These are phyloP conservation scores for Halcyon senegalensis DNA, from an alignment of 2,113 vertebrate species.

Conservation along the genomic window DNA sequence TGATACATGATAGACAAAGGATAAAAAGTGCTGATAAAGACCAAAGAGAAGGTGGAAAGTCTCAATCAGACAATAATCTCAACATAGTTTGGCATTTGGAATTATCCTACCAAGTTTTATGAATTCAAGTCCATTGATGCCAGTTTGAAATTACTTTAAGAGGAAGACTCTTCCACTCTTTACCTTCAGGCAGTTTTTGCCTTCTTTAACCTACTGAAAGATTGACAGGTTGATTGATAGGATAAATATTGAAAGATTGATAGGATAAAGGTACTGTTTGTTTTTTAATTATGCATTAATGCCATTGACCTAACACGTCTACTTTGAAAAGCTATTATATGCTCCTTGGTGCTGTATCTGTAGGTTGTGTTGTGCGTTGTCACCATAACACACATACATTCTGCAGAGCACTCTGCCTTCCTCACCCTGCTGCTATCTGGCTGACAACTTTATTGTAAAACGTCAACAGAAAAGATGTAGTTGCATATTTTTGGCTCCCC, in stretches of 20 bases:
- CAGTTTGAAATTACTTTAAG: not conserved
- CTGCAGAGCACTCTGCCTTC: not conserved
- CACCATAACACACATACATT: not conserved
- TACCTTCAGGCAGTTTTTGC: not conserved
- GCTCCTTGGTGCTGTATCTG: not conserved
- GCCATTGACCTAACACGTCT: not conserved
- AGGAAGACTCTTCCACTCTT: not conserved
- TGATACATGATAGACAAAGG: not conserved
- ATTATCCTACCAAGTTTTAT: not conserved
- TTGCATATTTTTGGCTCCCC: not conserved
- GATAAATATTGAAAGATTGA: not conserved
- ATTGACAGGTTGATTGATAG: not conserved
- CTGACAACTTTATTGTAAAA: slow-evolving; percentile 39
- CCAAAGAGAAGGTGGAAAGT: not conserved
- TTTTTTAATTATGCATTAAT: not conserved
- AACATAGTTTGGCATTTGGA: not conserved
- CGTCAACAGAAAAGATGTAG: slow-evolving; percentile 11
- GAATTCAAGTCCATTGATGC: not conserved
- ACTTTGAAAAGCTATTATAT: not conserved
- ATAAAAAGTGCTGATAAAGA: not conserved
- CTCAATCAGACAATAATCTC: not conserved
- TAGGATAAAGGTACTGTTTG: not conserved
- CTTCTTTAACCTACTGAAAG: not conserved
- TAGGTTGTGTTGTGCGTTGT: not conserved
- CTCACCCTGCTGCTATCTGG: not conserved